Base-by-base conservation (phyloP, 2,797 vertebrate genomes). In the Oreonectes daqikongensis region DNA sequence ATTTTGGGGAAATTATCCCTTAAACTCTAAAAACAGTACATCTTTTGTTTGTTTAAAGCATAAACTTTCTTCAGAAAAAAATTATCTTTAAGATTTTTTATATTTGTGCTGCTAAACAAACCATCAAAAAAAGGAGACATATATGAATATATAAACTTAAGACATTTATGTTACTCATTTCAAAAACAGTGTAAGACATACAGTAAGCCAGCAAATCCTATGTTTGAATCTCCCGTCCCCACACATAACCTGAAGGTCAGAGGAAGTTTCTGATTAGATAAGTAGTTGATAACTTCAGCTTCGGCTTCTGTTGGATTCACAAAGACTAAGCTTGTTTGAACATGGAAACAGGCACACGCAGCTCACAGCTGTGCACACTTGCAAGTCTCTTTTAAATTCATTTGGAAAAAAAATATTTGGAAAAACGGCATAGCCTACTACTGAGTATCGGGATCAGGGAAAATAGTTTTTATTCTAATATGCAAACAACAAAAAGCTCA, bases 191-290 rank as follows among this genome's bases (percentile, higher is more conserved):
- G n/a, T n/a, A n/a, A n/a, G 50, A 66, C 11, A 53, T 90, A 22
- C 20, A 20, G 9, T 52, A 15, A 6, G 5, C 53, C 22, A 46
- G 26, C 24, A 35, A 44, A 48, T 30, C 24, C 18, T 4, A 9
- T 63, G 24, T 71, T 48, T 71, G 15, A 18, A 40, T 69, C 32
- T 69, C 30, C 50, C 18, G 9, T 72, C 26, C 20, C 61, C 55
- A 57, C 68, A 69, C 40, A 70, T 32, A 65, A 75, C 69, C 53
- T 1, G 79, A 66, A 79, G 75, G 69, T 84, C 72, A 75, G 52
- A 14, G 4, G 20, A 79, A 80, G 30, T n/a, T 38, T 84, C 83
- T 89, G 81, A 86, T 79, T 69, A 81, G 38, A 57, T 67, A 72
- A 68, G 61, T 60, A 60, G 68, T 44, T 26, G 44, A 73, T 40